These are phyloP conservation scores for Margarornis squamiger DNA, from an alignment of 2,797 vertebrate genomes.

Conservation along the genomic window DNA sequence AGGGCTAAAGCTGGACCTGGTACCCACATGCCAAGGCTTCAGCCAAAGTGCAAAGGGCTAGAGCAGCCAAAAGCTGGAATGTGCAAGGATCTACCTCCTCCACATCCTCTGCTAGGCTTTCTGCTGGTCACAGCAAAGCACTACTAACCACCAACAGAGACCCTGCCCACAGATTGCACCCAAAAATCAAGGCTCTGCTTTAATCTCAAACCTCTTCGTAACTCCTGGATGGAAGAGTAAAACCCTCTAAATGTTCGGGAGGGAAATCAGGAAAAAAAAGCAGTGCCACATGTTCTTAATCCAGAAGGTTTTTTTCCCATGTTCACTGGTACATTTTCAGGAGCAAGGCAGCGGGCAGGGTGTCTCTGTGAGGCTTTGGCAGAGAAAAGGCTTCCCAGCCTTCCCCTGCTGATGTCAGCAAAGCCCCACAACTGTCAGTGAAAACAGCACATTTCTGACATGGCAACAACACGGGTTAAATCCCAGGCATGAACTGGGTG, in stretches of 20 bases:
- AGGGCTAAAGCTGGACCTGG: rapidly evolving
- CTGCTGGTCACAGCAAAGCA: not conserved
- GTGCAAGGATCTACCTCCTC: not conserved
- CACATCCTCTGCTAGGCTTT: not conserved
- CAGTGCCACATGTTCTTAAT: not conserved
- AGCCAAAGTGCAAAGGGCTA: not conserved
- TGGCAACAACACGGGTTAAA: not conserved
- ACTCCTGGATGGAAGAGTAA: not conserved
- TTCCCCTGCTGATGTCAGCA: rapidly evolving
- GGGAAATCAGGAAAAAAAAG: rapidly evolving
- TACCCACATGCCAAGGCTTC: rapidly evolving
- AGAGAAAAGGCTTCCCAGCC: not conserved
- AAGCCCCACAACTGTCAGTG: no score
- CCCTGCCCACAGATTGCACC: rapidly evolving
- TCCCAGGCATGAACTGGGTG: not conserved
- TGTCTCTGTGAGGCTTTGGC: not conserved
- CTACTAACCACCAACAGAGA: not conserved
- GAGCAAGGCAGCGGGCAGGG: not conserved
- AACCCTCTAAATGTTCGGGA: not conserved
- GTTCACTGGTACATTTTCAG: not conserved
- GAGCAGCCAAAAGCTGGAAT: not conserved
- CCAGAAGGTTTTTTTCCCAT: rapidly evolving
- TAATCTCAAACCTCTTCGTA: not conserved
- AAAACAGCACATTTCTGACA: not conserved
- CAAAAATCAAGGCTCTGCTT: not conserved